Evolutionary conservation across 2,113 vertebrate genomes (phyloP), one percentile per base, ranked within the genome.

Genomic region (Apteryx mantelli): DNA sequence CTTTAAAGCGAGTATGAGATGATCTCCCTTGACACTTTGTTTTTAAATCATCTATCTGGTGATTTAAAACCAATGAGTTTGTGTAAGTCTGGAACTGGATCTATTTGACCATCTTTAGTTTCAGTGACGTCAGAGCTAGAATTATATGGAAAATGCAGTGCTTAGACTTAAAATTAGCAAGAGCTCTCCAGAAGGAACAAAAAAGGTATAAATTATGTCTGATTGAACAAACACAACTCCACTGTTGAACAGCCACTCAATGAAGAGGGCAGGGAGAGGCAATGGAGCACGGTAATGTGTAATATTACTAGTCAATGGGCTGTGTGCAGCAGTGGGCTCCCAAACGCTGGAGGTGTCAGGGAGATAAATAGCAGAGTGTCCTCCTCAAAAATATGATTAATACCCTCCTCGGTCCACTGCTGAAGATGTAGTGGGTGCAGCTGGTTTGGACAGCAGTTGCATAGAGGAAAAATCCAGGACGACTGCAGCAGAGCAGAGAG

Each of bases 351-450:
- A 99, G 98, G 98, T 99, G 99, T 99, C 99, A 99, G 98, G 97
- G 99, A 99, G 99, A 99, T 99, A 99, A 99, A 99, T 99, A 99
- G 99, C 99, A 97, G 98, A 99, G 99, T 99, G 99, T 99, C 99
- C 99, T 99, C 98, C 99, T 99, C 99, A 99, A 99, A 99, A 99
- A 99, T 99, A 99, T 99, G 99, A 99, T 99, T 99, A 99, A 99
- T 99, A 99, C 99, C 99, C 98, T 99, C 98, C 98, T 98, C 98
- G 99, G 99, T 99, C 99, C 99, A 99, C 98, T 99, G 99, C 99
- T 98, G 99, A 99, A 99, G 99, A 99, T 99, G 99, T 99, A 99
- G 99, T 99, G 99, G 99, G 98, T 99, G 99, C 99, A 99, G 99
- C 99, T 99, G 99, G 99, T 98, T 98, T 98, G 98, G 99, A 99